Conservation (phyloP, 1,140 invertebrate species). For the Microvelia longipes region DNA sequence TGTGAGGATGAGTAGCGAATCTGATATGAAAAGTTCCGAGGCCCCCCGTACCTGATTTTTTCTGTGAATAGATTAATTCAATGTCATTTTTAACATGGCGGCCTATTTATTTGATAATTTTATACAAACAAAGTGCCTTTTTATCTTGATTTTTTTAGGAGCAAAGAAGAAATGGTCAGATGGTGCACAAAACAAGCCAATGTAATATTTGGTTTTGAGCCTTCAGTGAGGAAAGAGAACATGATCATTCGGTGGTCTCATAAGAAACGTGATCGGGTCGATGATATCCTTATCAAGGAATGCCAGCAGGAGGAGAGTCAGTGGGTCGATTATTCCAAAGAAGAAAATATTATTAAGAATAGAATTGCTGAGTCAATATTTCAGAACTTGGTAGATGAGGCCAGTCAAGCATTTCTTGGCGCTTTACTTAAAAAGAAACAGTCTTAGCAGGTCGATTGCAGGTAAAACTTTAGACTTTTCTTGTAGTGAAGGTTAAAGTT, state of each 20-base stretch:
- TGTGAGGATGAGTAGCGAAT: too few species aligned
- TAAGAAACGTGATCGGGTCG: slow-evolving; percentile 54
- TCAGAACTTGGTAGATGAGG: not conserved
- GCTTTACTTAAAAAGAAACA: slow-evolving; percentile 6
- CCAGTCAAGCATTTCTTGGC: slow-evolving; percentile 2
- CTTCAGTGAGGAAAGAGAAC: slow-evolving; percentile 36
- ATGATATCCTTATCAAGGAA: slow-evolving; percentile 50
- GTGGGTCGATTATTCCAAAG: slow-evolving; percentile 54
- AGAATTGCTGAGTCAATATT: slow-evolving; percentile 33
- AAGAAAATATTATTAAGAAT: slow-evolving; percentile 51
- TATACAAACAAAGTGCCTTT: too few species aligned
- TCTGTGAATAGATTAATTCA: too few species aligned
- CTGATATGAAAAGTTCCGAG: too few species aligned
- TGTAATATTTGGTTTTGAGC: slow-evolving; percentile 39
- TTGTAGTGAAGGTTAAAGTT: too few species aligned
- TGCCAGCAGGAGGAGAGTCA: slow-evolving; percentile 49
- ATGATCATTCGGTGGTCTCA: slow-evolving; percentile 46
- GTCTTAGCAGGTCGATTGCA: too few species aligned
- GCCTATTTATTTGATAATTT: too few species aligned
- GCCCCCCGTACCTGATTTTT: too few species aligned
- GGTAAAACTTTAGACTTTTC: too few species aligned
- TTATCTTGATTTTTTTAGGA: slow-evolving; percentile 9
- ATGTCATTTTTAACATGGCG: too few species aligned
- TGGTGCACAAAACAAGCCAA: slow-evolving; percentile 32
- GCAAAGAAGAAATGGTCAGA: slow-evolving; percentile 12